These are phyloP conservation scores for Orycteropus afer DNA, from an alignment of 2,113 vertebrate species.

Conservation along the genomic window DNA sequence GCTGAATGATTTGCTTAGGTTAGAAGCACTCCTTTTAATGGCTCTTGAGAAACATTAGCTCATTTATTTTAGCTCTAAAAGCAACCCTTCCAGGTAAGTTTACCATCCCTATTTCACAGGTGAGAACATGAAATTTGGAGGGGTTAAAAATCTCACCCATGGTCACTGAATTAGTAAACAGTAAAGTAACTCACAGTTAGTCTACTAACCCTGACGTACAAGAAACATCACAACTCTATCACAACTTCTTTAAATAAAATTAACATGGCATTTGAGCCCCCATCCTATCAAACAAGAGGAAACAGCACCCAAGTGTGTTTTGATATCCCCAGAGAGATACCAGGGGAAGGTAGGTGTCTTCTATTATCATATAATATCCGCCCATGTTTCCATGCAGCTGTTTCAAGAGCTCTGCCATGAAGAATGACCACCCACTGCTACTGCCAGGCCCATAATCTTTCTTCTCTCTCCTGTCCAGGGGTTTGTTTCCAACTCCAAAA, in stretches of 20 bases:
- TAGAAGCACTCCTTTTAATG: constrained; percentile 34
- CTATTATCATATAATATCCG: not conserved
- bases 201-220: too few relatives aligned
- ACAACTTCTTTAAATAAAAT: not conserved
- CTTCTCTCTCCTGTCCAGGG: too few relatives aligned
- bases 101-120: not conserved
- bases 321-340: not conserved
- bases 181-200: too few relatives aligned
- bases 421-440: too few relatives aligned
- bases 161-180: not conserved
- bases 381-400: not conserved
- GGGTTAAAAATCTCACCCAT: not conserved
- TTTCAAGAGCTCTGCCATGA: not conserved
- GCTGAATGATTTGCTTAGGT: constrained; percentile 10
- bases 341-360: not conserved
- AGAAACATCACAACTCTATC: too few relatives aligned
- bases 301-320: not conserved
- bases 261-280: not conserved
- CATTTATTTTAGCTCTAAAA: not conserved
- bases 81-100: not conserved
- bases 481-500: not conserved
- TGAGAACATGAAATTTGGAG: not conserved
- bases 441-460: too few relatives aligned
- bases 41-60: not conserved
- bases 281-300: not conserved